phyloP scores from a whole-genome alignment of 2,888 invertebrate genomes.

The Marasmarcha lunaedactyla region DNA sequence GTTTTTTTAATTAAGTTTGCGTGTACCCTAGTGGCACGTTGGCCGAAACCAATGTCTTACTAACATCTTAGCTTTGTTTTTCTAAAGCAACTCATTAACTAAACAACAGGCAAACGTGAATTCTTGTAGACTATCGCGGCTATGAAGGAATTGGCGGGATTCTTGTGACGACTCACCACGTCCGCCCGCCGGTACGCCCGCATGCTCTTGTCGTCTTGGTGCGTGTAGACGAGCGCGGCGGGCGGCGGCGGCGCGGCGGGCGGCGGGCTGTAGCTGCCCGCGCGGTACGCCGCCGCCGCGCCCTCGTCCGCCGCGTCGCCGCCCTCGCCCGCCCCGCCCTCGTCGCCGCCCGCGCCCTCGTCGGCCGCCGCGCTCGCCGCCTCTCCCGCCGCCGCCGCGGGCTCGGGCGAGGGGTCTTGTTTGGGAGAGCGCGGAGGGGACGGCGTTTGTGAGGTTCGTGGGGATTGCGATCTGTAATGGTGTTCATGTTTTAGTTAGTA shows the following conservation, averaged over 20 bases:
- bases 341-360: conserved; percentile 15
- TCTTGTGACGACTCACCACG: conserved; percentile 30
- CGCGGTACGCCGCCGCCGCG: conserved; percentile 68
- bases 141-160: too few relatives aligned
- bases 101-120: too few relatives aligned
- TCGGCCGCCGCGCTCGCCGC: conserved; percentile 14
- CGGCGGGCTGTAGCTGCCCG: conserved; percentile 80
- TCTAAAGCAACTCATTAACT: too few relatives aligned
- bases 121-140: too few relatives aligned
- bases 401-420: conserved; percentile 15
- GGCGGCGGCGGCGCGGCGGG: conserved; percentile 81
- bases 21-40: too few relatives aligned
- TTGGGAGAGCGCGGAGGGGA: too few relatives aligned
- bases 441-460: not conserved
- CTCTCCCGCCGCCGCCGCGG: conserved; percentile 14
- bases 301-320: conserved; percentile 25
- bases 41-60: too few relatives aligned
- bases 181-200: conserved; percentile 71
- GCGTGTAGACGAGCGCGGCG: conserved; percentile 80
- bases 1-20: too few relatives aligned
- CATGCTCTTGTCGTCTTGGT: conserved; percentile 65
- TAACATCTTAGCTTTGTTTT: too few relatives aligned
- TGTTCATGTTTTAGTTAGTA: too few relatives aligned
- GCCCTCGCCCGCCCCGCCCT: conserved; percentile 19
- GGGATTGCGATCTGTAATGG: not conserved